Evolutionary conservation across 2,797 vertebrate species (phyloP), one percentile per base, ranked within the genome.

Genomic region (Apogon talboti): DNA sequence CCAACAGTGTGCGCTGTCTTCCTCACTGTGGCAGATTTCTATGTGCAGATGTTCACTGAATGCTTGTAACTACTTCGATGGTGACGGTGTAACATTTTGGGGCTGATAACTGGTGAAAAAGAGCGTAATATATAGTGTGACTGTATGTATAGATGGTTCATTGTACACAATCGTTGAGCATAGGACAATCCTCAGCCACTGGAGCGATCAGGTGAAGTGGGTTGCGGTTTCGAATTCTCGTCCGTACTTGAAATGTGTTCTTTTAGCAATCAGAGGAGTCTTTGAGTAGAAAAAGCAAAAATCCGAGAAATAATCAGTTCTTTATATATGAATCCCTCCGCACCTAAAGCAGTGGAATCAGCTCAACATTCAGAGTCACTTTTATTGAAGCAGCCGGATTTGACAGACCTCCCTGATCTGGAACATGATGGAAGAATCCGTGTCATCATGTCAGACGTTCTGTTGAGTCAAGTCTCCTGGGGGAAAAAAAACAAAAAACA

Each of bases 241-340:
- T 82, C 79, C 85, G 81, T 86, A 84, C 75, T 84, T 87, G 75
- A 87, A 82, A 77, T 55, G 35, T 70, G 69, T 66, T 72, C 43
- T 81, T 81, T 61, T 65, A 71, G 51, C 55, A 81, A 70, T 72
- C 69, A 74, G 49, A 56, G n/a, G 35, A 40, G 47, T 57, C 28
- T 52, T 46, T 49, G 47, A 19, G 11, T 35, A 11, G 30, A 57
- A 42, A 6, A 9, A 52, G 48, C 18, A 19, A 50, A 45, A 15
- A n/a, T 69, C 35, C 44, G 46, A 33, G 11, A 40, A 59, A 65
- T 35, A 0, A 14, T 19, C n/a, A 40, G 51, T 30, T 58, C 15
- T 49, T 40, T 5, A 19, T 9, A 41, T 19, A n/a, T 1, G 37
- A 30, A 52, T 11, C 1, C 19, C 19, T 21, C 19, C 2, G 3